Evolutionary conservation across 2,113 vertebrate species (phyloP), one percentile per base, ranked within the genome.

Genomic region (Melanerpes aurifrons): DNA sequence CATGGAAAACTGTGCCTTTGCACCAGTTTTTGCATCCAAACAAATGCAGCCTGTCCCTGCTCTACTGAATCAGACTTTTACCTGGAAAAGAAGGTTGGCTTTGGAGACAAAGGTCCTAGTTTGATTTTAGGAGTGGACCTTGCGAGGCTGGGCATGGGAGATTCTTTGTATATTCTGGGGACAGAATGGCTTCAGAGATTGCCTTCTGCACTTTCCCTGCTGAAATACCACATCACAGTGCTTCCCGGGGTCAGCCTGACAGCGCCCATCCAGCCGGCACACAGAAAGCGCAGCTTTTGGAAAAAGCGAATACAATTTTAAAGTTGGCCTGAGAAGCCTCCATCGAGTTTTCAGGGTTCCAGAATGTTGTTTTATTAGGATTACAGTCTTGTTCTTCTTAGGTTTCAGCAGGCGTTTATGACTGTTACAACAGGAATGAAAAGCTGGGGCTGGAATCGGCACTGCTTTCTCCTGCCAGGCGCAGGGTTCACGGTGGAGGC

Each of bases 341-440:
- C 92, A 86, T 96, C 95, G 93, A 95, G 87, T 96, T 96, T 95
- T 96, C 91, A 96, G 95, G 95, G 87, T 97, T 96, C 92, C 84
- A 96, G 89, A 95, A 96, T 94, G 92, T 96, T 95, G 96, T 95
- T 97, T 97, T 96, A 96, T 96, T 94, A 96, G 96, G 95, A 95
- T 97, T 93, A 90, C 87, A 96, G 94, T 88, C 96, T 97, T 96
- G 96, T 92, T 96, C 94, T 97, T 93, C 94, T 96, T 95, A 97
- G 94, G 93, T 97, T 96, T 96, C 96, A 77, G 95, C 90, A 95
- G 96, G 95, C 93, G 77, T 97, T 97, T 96, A 93, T 97, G 96
- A 97, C 93, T 94, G 92, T 92, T 97, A 89, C 92, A 96, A 95
- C 92, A 97, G 95, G 85, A 97, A 95, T 94, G 90, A 97, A 92